Conservation (phyloP, 2,888 invertebrate species). For the Drosophila greeni region DNA sequence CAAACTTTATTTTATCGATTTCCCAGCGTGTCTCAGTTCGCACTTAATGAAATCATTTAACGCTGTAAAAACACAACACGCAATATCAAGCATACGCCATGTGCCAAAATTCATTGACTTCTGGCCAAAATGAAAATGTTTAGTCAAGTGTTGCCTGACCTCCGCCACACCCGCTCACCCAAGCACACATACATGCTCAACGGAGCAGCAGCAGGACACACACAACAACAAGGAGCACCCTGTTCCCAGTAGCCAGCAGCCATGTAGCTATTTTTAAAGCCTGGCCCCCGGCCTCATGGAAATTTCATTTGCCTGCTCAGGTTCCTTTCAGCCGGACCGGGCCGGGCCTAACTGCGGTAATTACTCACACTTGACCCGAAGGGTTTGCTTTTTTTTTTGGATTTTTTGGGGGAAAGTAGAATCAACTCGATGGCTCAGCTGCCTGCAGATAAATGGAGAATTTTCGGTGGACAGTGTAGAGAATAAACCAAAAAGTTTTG, state of each 20-base stretch:
- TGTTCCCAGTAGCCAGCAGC: constrained; percentile 42
- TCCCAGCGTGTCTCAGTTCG: constrained; percentile 21
- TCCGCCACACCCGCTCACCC: constrained; percentile 28
- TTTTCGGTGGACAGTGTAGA: constrained; percentile 21
- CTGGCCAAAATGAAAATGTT: constrained; percentile 68
- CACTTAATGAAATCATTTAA: constrained; percentile 69
- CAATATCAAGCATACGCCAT: constrained; percentile 64
- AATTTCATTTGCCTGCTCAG: constrained; percentile 57
- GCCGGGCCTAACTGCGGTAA: constrained; percentile 58
- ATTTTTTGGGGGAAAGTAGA: constrained; percentile 7
- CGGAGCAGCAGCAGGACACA: constrained; percentile 23
- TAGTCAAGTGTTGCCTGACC: constrained; percentile 72
- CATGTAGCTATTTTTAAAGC: constrained; percentile 65
- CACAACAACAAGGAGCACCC: constrained; percentile 28
- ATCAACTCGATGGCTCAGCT: constrained; percentile 27
- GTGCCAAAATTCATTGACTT: constrained; percentile 70
- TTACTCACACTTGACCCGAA: constrained; percentile 66
- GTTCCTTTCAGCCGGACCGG: constrained; percentile 40
- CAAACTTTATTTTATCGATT: constrained; percentile 48
- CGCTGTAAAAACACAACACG: constrained; percentile 33
- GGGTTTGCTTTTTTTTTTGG: constrained; percentile 12
- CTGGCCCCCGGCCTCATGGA: constrained; percentile 51
- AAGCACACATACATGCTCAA: constrained; percentile 13
- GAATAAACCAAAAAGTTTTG: not conserved
- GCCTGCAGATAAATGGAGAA: constrained; percentile 52